phyloP scores from a whole-genome alignment of 2,797 vertebrate species.

The Parotocinclus haroldoi region DNA sequence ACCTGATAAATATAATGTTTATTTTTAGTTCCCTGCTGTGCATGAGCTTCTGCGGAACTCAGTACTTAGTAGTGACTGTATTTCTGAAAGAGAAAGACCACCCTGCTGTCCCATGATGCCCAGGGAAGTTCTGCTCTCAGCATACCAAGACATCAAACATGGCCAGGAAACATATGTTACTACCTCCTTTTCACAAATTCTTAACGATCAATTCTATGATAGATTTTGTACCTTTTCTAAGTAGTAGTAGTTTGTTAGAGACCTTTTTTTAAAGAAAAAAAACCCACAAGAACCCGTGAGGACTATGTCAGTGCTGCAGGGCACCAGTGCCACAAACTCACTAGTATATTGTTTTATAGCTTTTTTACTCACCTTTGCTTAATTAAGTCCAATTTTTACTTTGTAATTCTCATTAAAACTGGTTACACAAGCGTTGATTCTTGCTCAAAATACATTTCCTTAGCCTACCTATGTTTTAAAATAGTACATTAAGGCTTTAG shows the following conservation, averaged over 20 bases:
- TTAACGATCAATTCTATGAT: slow-evolving; percentile 8
- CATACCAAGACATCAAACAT: slow-evolving; percentile 57
- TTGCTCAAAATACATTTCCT: neutral
- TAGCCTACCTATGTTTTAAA: neutral
- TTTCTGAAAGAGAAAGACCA: slow-evolving; percentile 69
- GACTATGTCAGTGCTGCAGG: too few species aligned
- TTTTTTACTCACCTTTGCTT: too few species aligned
- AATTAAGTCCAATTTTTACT: too few species aligned
- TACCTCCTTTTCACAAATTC: slow-evolving; percentile 57
- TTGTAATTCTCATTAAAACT: too few species aligned
- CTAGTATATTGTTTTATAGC: too few species aligned
- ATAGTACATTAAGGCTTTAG: too few species aligned
- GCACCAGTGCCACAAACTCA: too few species aligned
- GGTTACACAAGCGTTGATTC: too few species aligned
- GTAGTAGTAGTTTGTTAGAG: slow-evolving; percentile 37
- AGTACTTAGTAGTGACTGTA: slow-evolving; percentile 74
- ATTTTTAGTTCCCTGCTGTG: slow-evolving; percentile 64
- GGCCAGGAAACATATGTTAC: slow-evolving; percentile 21
- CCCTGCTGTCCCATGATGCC: slow-evolving; percentile 50
- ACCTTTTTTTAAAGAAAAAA: neutral
- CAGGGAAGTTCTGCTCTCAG: slow-evolving; percentile 61
- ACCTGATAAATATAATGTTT: neutral
- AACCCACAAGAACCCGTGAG: too few species aligned
- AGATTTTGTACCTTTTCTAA: slow-evolving; percentile 45
- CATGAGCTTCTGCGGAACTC: slow-evolving; percentile 58